These are phyloP conservation scores for Chrysogorgia sp. DNA, from an alignment of 92 coral and sea anemone species.

Conservation along the genomic window DNA sequence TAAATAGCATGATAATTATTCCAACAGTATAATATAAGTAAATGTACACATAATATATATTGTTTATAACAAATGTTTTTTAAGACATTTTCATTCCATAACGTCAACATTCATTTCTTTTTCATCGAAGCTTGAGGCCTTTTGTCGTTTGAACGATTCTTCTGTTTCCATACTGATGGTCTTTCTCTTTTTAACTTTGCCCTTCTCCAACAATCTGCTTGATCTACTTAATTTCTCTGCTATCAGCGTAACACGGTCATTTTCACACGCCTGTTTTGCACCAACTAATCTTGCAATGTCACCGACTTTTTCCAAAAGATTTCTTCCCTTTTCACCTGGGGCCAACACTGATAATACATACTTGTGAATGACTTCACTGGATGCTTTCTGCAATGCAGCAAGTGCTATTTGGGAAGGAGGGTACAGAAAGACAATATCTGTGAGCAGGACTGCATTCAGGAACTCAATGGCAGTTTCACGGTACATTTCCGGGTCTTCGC, in stretches of 20 bases:
- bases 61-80: conserved; percentile 4
- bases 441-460: conserved; percentile 66
- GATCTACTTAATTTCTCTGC: conserved; percentile 20
- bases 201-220: not conserved
- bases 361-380: conserved; percentile 43
- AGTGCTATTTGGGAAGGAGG: conserved; percentile 96
- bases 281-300: conserved; percentile 16
- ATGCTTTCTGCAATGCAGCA: conserved; percentile 76
- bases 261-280: conserved; percentile 1
- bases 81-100: not conserved
- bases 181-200: conserved; percentile 19
- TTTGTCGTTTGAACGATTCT: conserved; percentile 2
- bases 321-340: conserved; percentile 21
- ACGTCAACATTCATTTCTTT: not conserved
- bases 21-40: not conserved
- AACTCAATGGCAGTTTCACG: conserved; percentile 78
- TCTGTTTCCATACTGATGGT: not conserved
- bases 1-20: not conserved
- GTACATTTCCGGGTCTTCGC: conserved; percentile 76
- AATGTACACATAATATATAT: not conserved
- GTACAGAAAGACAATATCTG: conserved; percentile 70
- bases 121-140: conserved; percentile 3
- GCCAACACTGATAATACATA: conserved; percentile 13
- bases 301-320: conserved; percentile 5
- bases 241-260: conserved; percentile 9